A percentile compares a stretch with the other conserved stretches of the same genome.
Conservation (phyloP, 2,113 vertebrate species). For the Gadus chalcogrammus region DNA sequence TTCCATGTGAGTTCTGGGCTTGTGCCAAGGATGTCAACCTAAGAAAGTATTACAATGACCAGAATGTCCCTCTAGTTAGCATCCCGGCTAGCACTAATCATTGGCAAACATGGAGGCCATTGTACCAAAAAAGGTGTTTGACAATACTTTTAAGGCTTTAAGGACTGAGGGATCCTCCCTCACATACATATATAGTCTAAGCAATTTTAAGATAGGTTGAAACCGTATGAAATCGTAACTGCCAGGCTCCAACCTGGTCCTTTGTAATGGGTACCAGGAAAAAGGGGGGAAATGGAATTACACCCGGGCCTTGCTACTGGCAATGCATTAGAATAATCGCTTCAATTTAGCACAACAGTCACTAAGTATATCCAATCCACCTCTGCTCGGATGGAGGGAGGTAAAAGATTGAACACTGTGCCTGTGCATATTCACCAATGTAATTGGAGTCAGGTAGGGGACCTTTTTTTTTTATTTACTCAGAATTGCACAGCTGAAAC, state of each 20-base stretch:
- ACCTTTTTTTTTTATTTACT: slow-evolving; percentile 66
- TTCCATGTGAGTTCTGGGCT: too few species aligned
- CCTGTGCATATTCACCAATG: slow-evolving; percentile 48
- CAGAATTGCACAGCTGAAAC: slow-evolving; percentile 7
- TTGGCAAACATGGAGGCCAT: too few species aligned
- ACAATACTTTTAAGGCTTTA: too few species aligned
- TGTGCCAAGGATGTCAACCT: too few species aligned
- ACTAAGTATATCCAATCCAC: slow-evolving; percentile 62
- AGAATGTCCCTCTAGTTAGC: too few species aligned
- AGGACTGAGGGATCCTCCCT: too few species aligned
- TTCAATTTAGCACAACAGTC: slow-evolving; percentile 66
- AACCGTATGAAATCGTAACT: slow-evolving; percentile 35
- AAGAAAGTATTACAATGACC: too few species aligned
- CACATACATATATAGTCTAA: slow-evolving; percentile 23
- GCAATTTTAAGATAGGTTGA: slow-evolving; percentile 31
- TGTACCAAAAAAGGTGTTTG: too few species aligned
- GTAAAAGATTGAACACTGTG: slow-evolving; percentile 57
- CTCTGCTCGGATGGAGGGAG: slow-evolving; percentile 42
- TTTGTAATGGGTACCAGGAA: slow-evolving; percentile 58
- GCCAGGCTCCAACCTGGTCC: slow-evolving; percentile 41
- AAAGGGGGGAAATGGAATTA: slow-evolving; percentile 50
- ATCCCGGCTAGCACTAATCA: too few species aligned
- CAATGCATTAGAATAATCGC: slow-evolving; percentile 69
- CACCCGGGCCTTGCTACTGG: slow-evolving; percentile 47
- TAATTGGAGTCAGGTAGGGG: slow-evolving; percentile 54